These are phyloP conservation scores for Edolisoma coerulescens DNA, from an alignment of 2,113 vertebrate species.

Conservation along the genomic window DNA sequence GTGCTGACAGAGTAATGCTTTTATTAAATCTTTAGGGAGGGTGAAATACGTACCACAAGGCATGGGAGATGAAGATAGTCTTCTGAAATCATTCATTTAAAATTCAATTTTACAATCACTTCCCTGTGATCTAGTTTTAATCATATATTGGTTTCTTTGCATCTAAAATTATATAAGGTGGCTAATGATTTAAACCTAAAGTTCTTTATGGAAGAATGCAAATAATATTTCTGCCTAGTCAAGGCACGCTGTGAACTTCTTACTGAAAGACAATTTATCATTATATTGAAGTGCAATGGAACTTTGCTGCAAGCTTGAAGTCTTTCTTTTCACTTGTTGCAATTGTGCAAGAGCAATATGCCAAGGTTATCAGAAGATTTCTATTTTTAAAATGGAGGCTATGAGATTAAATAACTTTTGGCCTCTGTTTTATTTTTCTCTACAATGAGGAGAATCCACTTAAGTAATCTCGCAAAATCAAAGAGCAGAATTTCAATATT, in stretches of 20 bases:
- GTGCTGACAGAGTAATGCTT: constrained; percentile 34
- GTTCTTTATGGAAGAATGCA: constrained; percentile 40
- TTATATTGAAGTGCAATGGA: not conserved
- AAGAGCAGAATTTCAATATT: not conserved
- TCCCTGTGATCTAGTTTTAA: constrained; percentile 36
- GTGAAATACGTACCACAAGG: not conserved
- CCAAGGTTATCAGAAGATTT: constrained; percentile 44
- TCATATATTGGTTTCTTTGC: constrained; percentile 3
- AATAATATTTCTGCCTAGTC: constrained; percentile 56
- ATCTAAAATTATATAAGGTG: not conserved
- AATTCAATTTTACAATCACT: not conserved
- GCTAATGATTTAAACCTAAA: constrained; percentile 39
- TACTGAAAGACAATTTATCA: constrained; percentile 29
- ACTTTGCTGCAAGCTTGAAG: not conserved
- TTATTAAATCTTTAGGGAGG: constrained; percentile 32
- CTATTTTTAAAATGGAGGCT: constrained; percentile 12
- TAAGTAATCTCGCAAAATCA: not conserved
- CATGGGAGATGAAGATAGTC: not conserved
- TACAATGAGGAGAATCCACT: not conserved
- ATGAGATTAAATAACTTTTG: not conserved
- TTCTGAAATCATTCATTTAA: constrained; percentile 14
- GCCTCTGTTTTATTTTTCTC: not conserved
- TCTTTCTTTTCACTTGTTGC: not conserved
- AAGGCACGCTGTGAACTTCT: not conserved
- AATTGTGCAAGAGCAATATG: not conserved